Percentiles rank a stretch among this genome's conserved stretches.
phyloP scores from a whole-genome alignment of 2,888 invertebrate genomes.

The Ophion ventricosus region DNA sequence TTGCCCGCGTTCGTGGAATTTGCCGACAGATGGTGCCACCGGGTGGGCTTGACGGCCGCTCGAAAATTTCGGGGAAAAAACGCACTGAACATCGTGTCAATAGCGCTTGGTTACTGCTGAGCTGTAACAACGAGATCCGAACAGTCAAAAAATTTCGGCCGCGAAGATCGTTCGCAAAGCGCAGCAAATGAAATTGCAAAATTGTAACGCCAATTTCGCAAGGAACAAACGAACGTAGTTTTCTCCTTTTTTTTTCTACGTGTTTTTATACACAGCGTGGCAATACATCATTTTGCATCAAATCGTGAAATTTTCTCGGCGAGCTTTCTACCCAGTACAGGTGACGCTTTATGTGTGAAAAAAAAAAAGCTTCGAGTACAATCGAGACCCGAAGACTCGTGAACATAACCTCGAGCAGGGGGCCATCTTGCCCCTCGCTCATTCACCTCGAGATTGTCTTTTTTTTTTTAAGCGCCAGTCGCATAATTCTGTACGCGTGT shows the following conservation, averaged over 20 bases:
- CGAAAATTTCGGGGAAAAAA: conserved; percentile 5
- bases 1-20: not conserved
- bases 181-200: not conserved
- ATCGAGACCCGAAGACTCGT: not conserved
- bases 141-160: not conserved
- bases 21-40: conserved; percentile 11
- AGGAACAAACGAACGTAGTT: not conserved
- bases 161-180: not conserved
- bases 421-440: conserved; percentile 56
- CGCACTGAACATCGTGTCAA: conserved; percentile 5
- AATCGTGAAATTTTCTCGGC: not conserved
- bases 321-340: not conserved
- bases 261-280: not conserved
- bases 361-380: not conserved
- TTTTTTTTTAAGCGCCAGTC: not conserved
- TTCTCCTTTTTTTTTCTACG: not conserved
- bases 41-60: not conserved
- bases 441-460: not conserved
- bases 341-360: not conserved
- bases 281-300: conserved; percentile 1
- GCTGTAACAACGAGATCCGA: not conserved
- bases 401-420: conserved; percentile 48
- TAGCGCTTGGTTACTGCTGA: not conserved
- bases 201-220: not conserved
- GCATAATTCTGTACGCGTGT: not conserved